A percentile compares a stretch with the other conserved stretches of the same genome.
These are phyloP conservation scores for Bubalus kerabau DNA, from an alignment of 2,113 vertebrate species.

Conservation along the genomic window DNA sequence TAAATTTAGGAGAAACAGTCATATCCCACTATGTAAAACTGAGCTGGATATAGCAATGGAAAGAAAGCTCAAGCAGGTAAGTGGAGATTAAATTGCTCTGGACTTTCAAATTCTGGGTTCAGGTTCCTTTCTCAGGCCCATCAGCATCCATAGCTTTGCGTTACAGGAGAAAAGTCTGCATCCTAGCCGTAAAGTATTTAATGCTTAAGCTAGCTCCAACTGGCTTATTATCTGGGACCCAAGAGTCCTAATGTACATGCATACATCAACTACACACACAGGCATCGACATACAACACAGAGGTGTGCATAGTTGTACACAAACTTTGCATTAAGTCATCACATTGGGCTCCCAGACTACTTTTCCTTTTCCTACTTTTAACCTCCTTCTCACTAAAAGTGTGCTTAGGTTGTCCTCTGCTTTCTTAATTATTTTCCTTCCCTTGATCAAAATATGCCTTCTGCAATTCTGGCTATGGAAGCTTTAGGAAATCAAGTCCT, in stretches of 20 bases:
- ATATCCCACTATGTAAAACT: neutral
- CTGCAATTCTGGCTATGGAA: neutral
- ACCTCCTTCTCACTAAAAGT: neutral
- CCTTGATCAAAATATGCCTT: neutral
- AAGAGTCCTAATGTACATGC: neutral
- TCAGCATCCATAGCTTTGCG: neutral
- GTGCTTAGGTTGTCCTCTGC: neutral
- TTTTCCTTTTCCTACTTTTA: neutral
- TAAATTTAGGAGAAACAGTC: neutral
- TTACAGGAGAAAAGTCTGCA: neutral
- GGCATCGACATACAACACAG: neutral
- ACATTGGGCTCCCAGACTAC: neutral
- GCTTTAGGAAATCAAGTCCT: neutral
- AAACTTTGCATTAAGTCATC: neutral
- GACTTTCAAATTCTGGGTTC: neutral
- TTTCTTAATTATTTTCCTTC: neutral
- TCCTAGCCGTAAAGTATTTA: neutral
- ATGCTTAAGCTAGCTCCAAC: neutral
- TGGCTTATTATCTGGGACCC: neutral
- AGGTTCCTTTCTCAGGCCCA: neutral
- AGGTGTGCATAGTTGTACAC: neutral
- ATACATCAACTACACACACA: accelerated
- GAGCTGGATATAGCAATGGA: neutral
- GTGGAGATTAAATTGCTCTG: neutral
- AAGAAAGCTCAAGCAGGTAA: neutral